These are phyloP conservation scores for Lagopus muta DNA, from an alignment of 2,113 vertebrate genomes.

Conservation along the genomic window DNA sequence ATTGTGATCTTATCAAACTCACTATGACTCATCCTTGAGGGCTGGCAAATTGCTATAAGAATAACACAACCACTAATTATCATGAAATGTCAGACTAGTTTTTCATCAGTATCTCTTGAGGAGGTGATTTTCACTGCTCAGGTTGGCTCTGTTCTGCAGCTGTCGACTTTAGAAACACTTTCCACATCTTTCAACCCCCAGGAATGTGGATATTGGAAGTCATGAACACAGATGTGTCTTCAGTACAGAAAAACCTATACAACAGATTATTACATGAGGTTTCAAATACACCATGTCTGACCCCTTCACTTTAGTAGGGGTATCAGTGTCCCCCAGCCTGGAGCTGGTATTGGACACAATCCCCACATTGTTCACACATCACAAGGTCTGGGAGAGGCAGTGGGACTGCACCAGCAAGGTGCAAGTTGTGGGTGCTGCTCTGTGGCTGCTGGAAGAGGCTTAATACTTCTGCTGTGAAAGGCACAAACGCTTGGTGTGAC, in stretches of 20 bases:
- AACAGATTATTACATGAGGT: neutral
- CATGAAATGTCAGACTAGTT: neutral
- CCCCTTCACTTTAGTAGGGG: neutral
- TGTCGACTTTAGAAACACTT: neutral
- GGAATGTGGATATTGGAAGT: neutral
- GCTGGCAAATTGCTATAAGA: neutral
- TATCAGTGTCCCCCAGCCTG: neutral
- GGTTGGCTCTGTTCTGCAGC: neutral
- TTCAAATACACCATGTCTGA: neutral
- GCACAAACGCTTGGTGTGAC: neutral
- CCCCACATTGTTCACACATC: neutral
- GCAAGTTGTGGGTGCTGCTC: neutral
- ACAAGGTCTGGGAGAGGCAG: neutral
- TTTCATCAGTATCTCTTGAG: neutral
- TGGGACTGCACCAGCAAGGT: neutral
- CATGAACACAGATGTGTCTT: neutral
- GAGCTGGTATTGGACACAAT: neutral
- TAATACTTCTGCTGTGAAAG: neutral
- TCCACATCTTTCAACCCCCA: neutral
- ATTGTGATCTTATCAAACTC: neutral
- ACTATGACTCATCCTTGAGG: neutral
- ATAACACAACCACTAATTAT: neutral
- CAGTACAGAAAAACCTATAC: neutral
- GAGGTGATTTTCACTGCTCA: neutral
- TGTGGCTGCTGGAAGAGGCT: neutral